Evolutionary conservation across 1,140 invertebrate genomes (phyloP).

Genomic region (Anoplolepis gracilipes): DNA sequence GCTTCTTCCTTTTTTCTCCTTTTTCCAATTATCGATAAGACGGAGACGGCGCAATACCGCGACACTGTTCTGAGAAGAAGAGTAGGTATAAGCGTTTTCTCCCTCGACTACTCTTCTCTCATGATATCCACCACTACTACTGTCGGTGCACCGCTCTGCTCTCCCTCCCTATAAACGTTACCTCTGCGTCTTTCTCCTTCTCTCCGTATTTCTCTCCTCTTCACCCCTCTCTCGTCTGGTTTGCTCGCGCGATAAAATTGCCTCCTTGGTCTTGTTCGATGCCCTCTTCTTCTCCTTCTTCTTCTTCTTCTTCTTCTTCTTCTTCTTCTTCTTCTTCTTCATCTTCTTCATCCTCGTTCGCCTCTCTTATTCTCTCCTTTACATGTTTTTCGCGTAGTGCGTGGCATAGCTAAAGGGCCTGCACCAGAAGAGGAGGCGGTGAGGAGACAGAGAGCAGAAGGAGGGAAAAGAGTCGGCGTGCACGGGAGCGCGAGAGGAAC

Average conservation of each 20-base stretch:
- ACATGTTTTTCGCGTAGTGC: slow-evolving; percentile 68
- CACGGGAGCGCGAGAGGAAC: slow-evolving; percentile 53
- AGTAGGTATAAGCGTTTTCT: slow-evolving; percentile 58
- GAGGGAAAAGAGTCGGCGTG: slow-evolving; percentile 25
- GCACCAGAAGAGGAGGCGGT: slow-evolving; percentile 9
- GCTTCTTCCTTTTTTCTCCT: slow-evolving; percentile 69
- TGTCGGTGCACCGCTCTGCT: slow-evolving; percentile 16
- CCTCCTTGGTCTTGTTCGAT: slow-evolving; percentile 74
- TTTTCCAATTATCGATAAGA: slow-evolving; percentile 84
- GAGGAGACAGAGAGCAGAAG: background rate
- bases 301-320: slow-evolving; percentile 39
- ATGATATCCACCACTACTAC: slow-evolving; percentile 56
- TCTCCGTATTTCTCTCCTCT: slow-evolving; percentile 50
- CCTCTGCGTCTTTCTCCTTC: slow-evolving; percentile 55
- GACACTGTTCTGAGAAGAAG: slow-evolving; percentile 43
- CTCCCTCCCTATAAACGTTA: slow-evolving; percentile 43
- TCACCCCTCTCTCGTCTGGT: slow-evolving; percentile 55
- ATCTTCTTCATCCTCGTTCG: background rate
- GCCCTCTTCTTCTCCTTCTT: slow-evolving; percentile 59
- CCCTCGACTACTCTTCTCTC: slow-evolving; percentile 56
- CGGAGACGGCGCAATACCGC: slow-evolving; percentile 79
- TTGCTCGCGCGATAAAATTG: slow-evolving; percentile 77
- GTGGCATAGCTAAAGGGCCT: slow-evolving; percentile 41
- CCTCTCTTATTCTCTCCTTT: slow-evolving; percentile 25
- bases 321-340: slow-evolving; percentile 25